Evolutionary conservation across 2,888 invertebrate species (phyloP), one percentile per base, ranked within the genome.

Genomic region (Elegia similella): DNA sequence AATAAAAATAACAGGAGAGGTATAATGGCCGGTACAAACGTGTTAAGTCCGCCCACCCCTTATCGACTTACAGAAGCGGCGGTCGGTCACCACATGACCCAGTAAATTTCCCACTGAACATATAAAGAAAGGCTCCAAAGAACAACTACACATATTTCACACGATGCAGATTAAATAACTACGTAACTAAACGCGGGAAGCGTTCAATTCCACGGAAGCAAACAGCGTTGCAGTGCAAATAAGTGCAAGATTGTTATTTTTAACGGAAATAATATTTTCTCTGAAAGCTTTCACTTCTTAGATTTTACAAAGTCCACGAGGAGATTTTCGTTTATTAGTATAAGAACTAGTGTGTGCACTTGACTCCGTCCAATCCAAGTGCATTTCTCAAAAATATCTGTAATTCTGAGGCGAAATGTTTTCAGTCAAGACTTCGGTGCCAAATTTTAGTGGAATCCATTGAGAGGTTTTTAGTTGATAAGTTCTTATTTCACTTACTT

Each of bases 61-160:
- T 81, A 82, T 82, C 82, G 80, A 80, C 78, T 77, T 62, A 67
- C 68, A 70, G 67, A 69, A 68, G 63, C 68, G 64, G 65, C 72
- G 70, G 63, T 17, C 75, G 73, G 74, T 69, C 77, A 73, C 65
- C 72, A 63, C 73, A 72, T 80, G 84, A 84, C 82, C 82, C 72
- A 83, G 73, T 85, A 83, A 80, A 75, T 71, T 74, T 75, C 58
- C 69, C 66, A 64, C 62, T 68, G 60, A 75, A 73, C 62, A 67
- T 66, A 67, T 59, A 63, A 64, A 70, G 59, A 62, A 62, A 69
- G 55, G 56, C 48, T 52, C 48, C 10, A 61, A 68, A 56, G 46
- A 59, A 56, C 52, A 54, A 54, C 47, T n/a, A 58, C 55, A 48
- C 42, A 47, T 56, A 48, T 42, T 56, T 42, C 6, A 53, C 29